Base-by-base conservation (phyloP, 1,140 invertebrate species). In the Drosophila pruinosa region DNA sequence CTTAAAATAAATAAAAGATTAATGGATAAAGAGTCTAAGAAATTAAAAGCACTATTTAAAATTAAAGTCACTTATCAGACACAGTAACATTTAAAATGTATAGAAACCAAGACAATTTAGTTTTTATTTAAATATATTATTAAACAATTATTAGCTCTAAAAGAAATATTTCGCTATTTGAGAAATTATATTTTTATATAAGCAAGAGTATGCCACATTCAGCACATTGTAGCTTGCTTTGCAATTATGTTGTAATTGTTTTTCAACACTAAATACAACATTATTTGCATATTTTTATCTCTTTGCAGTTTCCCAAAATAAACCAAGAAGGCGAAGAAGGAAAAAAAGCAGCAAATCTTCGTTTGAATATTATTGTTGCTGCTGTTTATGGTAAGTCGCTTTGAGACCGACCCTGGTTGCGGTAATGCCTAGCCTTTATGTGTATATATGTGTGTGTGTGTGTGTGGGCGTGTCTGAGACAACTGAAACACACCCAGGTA, bases 341-440 rank as follows among this genome's bases (percentile, higher is more conserved):
- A 53, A 14, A 34, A 59, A 19, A 48, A 43, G 24, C 41, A 15
- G 19, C 45, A 63, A 22, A 64, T 47, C 39, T 26, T 19, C 24
- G 36, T 50, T 70, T 63, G n/a, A 39, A 72, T 53, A 56, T 57
- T 61, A 41, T 74, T 73, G 76, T 71, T 79, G 79, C 67, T 62
- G 75, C 76, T 88, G 82, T 86, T 86, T 86, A 86, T 86, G 81
- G 81, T 86, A 28, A 86, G 81, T 80, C 4, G 19, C 34, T 15
- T 38, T 61, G 14, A 26, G 10, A 5, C 21, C 43, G 21, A 14
- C 43, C 21, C 43, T 47, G 21, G 21, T n/a, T 47, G 43, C 10
- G 43, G 43, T 24, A 22, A 45, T 47, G 12, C 22, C 21, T 19
- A 7, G 31, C n/a, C 56, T 48, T n/a, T 22, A 2, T 34, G 10